phyloP scores from a whole-genome alignment of 2,113 vertebrate species.

The Sphaerodactylus townsendi region DNA sequence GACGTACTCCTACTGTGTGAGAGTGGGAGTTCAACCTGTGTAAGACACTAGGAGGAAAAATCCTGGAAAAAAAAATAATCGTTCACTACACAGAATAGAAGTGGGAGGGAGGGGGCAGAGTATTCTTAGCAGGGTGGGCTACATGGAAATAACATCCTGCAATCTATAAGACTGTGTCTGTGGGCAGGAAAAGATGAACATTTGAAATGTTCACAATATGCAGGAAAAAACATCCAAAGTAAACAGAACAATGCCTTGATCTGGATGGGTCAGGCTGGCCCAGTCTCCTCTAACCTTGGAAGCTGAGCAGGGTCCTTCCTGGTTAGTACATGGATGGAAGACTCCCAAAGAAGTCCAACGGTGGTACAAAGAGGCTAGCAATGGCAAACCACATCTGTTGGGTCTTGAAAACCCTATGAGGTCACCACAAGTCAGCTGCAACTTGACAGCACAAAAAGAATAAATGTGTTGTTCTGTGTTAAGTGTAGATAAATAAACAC shows the following conservation, averaged over 20 bases:
- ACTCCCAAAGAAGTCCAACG: no score
- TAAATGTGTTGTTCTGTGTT: not conserved
- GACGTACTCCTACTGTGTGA: not conserved
- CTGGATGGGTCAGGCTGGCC: no score
- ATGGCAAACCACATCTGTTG: no score
- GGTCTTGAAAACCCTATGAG: no score
- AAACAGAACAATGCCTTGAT: no score
- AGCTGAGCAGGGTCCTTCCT: no score
- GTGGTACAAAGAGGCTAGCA: no score
- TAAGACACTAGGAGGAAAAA: not conserved
- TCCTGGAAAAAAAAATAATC: conserved; percentile 1
- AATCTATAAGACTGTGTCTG: not conserved
- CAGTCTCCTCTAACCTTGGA: no score
- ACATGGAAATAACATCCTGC: not conserved
- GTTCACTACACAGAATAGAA: not conserved
- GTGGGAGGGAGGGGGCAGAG: no score
- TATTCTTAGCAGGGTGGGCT: not conserved
- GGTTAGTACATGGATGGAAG: no score
- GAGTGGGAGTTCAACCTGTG: not conserved
- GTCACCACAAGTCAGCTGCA: no score
- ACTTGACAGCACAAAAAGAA: no score
- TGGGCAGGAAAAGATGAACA: not conserved
- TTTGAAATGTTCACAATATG: not conserved
- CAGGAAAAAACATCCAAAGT: not conserved
- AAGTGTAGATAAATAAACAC: not conserved